Conservation (phyloP, 2,888 invertebrate species). For the Acanthopleura granulata region DNA sequence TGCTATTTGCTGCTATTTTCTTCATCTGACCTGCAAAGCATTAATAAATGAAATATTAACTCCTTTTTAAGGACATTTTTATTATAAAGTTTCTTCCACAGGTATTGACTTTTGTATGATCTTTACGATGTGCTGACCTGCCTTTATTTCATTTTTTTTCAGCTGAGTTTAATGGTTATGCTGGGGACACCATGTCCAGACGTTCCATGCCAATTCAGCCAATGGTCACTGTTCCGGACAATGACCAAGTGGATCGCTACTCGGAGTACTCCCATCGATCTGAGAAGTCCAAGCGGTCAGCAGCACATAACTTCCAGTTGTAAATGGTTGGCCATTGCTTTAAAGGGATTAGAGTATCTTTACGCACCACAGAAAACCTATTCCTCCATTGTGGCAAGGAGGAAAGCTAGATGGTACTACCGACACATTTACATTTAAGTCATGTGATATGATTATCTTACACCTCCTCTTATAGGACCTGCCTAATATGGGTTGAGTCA, state of each 20-base stretch:
- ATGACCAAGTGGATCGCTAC: conserved; percentile 40
- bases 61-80: too few species aligned
- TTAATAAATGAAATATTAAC: too few species aligned
- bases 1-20: too few species aligned
- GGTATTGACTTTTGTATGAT: too few species aligned
- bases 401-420: too few species aligned
- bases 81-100: too few species aligned
- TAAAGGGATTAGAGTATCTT: neutral
- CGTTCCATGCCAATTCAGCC: conserved; percentile 54
- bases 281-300: conserved; percentile 32
- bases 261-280: conserved; percentile 51
- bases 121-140: too few species aligned
- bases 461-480: neutral
- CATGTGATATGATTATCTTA: neutral
- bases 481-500: too few species aligned
- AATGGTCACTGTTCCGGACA: conserved; percentile 44
- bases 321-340: conserved; percentile 25
- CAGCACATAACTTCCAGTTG: conserved; percentile 47
- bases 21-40: too few species aligned
- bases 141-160: conserved; percentile 29
- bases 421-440: conserved; percentile 2
- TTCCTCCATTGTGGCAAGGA: too few species aligned
- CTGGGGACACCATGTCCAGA: conserved; percentile 48
- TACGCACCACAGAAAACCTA: neutral
- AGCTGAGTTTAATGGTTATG: conserved; percentile 61